Evolutionary conservation across 2,888 invertebrate species (phyloP), one percentile per base, ranked within the genome.

Genomic region (Plebejus melissa): DNA sequence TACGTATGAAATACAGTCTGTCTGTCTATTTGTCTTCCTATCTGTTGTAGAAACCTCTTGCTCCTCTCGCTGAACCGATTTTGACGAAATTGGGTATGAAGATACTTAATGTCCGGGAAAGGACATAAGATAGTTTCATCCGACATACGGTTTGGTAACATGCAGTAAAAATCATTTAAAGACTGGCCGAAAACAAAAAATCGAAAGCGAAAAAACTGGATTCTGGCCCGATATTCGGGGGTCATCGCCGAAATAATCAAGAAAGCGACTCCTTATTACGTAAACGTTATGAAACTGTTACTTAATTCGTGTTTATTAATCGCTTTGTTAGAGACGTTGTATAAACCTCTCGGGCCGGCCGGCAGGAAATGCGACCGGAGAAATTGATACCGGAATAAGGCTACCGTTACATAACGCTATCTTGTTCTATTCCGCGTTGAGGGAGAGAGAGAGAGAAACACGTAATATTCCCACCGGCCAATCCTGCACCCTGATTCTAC

Each of bases 311-410:
- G 32, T 65, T 65, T 65, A 65, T 65, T 65, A 65, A 65, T 65
- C 65, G 65, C 72, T 72, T 54, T 72, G 72, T 50, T 50, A 54
- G 50, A 50, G 72, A 50, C 72, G 28, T 28, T 46, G 50, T 32
- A 72, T 72, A 72, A 72, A 50, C 22, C 72, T 50, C 28, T 72
- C 32, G 50, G 50, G 50, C 54, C 54, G 50, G 54, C 50, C 28
- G 72, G 72, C 72, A 72, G 72, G 72, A 72, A 72, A 50, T 50
- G 46, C 32, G 22, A 72, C 72, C 71, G 22, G 46, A 72, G 72
- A 72, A 72, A 72, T 72, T 70, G 70, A 65, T 65, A 65, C 65
- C 32, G 32, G 60, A 28, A 60, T 60, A 60, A 28, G 28, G 60
- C 28, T 22, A 65, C 65, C 32, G 65, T 65, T 72, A 72, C 16